Base-by-base conservation (phyloP, 2,113 vertebrate genomes). In the Paraplagusia blochii region DNA sequence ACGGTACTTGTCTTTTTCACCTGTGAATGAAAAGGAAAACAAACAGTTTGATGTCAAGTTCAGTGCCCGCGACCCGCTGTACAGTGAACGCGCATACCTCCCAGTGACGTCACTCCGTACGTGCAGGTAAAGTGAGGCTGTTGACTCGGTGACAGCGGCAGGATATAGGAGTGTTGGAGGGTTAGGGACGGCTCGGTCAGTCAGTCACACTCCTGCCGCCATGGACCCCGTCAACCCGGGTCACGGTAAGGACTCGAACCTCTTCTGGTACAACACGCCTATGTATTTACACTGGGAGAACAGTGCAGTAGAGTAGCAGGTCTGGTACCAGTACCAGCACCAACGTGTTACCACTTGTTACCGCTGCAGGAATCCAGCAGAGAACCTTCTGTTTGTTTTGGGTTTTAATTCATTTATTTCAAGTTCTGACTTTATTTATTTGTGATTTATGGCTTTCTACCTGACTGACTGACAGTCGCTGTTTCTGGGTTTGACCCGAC, bases 201-300 rank as follows among this genome's bases (percentile, higher is more conserved):
- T n/a, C n/a, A n/a, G n/a, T n/a, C n/a, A n/a, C n/a, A n/a, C n/a
- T n/a, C n/a, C n/a, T 2, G 0, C 16, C n/a, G 2, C 2, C 11
- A 73, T 60, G 72, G 33, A 68, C 11, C 18, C 1, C 3, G 22
- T 1, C 3, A 66, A 18, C 22, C 8, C 2, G 1, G 58, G 42
- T 0, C 60, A 71, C 39, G 66, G 58, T 84, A 73, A 79, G 69
- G 79, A 9, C 22, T n/a, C n/a, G n/a, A n/a, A n/a, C n/a, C n/a
- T n/a, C n/a, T n/a, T n/a, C n/a, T n/a, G n/a, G n/a, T n/a, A n/a
- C n/a, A n/a, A n/a, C n/a, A n/a, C n/a, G n/a, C n/a, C n/a, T n/a
- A n/a, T n/a, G n/a, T n/a, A n/a, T n/a, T n/a, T n/a, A n/a, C n/a
- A n/a, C n/a, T n/a, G n/a, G n/a, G n/a, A n/a, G n/a, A n/a, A n/a